Evolutionary conservation across 2,797 vertebrate species (phyloP).

Genomic region (Propithecus deckenii): DNA sequence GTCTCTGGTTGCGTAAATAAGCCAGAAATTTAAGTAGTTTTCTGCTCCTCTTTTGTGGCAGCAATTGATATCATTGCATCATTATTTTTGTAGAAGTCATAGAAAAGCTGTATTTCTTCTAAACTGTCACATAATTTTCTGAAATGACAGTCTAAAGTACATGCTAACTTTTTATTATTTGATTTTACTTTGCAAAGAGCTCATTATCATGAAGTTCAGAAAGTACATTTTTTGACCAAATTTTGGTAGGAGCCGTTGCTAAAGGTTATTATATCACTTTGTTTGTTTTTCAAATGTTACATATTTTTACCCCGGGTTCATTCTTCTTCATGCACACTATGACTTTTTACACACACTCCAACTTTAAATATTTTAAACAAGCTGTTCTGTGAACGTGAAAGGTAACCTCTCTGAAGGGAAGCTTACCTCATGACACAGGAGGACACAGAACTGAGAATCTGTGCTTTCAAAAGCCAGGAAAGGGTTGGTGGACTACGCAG

Average conservation of each 20-base stretch:
- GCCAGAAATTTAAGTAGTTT: neutral
- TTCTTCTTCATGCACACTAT: neutral
- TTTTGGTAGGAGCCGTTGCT: neutral
- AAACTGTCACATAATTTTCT: neutral
- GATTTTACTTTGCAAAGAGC: neutral
- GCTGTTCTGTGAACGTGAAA: neutral
- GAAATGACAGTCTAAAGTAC: neutral
- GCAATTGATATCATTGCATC: neutral
- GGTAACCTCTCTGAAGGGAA: neutral
- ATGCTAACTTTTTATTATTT: neutral
- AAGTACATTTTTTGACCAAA: neutral
- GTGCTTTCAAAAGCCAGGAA: neutral
- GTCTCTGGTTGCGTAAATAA: neutral
- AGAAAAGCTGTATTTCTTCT: neutral
- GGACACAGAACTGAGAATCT: neutral
- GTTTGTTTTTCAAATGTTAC: neutral
- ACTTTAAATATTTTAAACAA: neutral
- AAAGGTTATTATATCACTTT: neutral
- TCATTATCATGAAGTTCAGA: neutral
- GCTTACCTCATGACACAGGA: neutral
- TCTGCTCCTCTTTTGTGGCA: neutral
- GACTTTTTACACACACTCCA: neutral
- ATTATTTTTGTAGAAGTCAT: neutral
- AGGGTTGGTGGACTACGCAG: neutral
- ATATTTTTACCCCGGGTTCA: neutral